Evolutionary conservation across 1,140 invertebrate species (phyloP), one percentile per base, ranked within the genome.

Genomic region (Heliconius congener): DNA sequence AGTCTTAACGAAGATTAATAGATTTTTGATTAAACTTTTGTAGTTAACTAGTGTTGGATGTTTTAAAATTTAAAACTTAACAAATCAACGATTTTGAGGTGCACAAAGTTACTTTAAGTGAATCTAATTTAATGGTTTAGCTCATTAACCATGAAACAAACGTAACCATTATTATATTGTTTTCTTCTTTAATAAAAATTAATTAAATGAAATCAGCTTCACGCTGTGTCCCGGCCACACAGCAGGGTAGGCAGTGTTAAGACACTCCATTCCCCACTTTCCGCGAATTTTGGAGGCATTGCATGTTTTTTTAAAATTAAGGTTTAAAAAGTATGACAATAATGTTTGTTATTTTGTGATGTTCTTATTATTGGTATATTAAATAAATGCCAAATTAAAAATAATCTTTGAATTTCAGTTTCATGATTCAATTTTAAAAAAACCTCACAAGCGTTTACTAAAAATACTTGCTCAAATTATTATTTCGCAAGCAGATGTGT

Each of bases 1-100:
- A 83, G 81, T 85, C 80, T 84, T 88, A 93, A 93, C 87, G 88
- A 92, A 90, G 90, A 93, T 89, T 84, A 91, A 93, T 93, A 87
- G 85, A 87, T 80, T 82, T 89, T 89, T 90, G 87, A 90, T 91
- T 86, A 85, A 84, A 80, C 81, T 77, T 81, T 77, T 73, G 30
- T 75, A n/a, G 75, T 80, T 79, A 77, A 79, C 75, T 73, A 39
- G 71, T 42, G 72, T 52, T 46, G 72, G 60, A 72, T 72, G 75
- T 81, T 66, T 66, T 23, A 66, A 66, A 74, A 74, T 81, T 72
- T 16, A 0, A 23, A 72, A 11, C 34, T 23, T 71, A 71, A 34
- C 30, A 34, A 37, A 77, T 83, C 82, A 81, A 76, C 60, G 18
- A 76, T 71, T 27, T 74, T 75, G 50, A 72, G 55, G 78, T 70